Evolutionary conservation across 2,797 vertebrate species (phyloP), one percentile per base, ranked within the genome.

Genomic region (Carcharodon carcharias): DNA sequence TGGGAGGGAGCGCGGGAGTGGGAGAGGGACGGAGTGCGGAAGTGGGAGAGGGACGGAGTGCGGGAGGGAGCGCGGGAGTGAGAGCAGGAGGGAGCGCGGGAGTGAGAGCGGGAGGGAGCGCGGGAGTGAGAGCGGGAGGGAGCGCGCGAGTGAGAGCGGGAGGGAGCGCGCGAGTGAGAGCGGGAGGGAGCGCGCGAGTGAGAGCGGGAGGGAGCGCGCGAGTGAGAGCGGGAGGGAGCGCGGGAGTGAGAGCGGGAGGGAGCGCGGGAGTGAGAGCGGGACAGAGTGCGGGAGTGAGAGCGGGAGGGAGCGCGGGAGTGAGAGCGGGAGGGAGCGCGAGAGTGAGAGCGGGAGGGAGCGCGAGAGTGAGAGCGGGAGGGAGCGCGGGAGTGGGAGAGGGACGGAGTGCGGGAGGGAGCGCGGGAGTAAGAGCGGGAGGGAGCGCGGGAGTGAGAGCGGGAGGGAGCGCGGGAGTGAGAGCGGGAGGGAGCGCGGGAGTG

Each of bases 1-100:
- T 26, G 18, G 95, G 87, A 67, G 96, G 28, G 96, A 96, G 96
- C 95, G 94, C 96, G 96, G 96, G 96, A 96, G 96, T 96, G 96
- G 96, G 96, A 95, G 96, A 96, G 96, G 96, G 63, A 73, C 88
- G 54, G 26, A 63, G 77, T 91, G 67, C 96, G 96, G 96, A 96
- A 96, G 96, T 96, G 96, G 96, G 96, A 93, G 96, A 96, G 96
- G 96, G 63, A 73, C 5, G 26, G 26, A 26, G 67, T 65, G 9
- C 31, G 50, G 0, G 26, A 50, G 54, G n/a, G 77, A 73, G 50
- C 71, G 28, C 45, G 69, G 21, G 87, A 26, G 96, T 26, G 96
- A 91, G n/a, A 54, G 31, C 3, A 65, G 21, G 65, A 4, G 7
- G 12, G n/a, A 31, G 14, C 11, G 16, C 21, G 12, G 50, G 69